Evolutionary conservation across 2,888 invertebrate species (phyloP).

Genomic region (Amblyjoppa fuscipennis): DNA sequence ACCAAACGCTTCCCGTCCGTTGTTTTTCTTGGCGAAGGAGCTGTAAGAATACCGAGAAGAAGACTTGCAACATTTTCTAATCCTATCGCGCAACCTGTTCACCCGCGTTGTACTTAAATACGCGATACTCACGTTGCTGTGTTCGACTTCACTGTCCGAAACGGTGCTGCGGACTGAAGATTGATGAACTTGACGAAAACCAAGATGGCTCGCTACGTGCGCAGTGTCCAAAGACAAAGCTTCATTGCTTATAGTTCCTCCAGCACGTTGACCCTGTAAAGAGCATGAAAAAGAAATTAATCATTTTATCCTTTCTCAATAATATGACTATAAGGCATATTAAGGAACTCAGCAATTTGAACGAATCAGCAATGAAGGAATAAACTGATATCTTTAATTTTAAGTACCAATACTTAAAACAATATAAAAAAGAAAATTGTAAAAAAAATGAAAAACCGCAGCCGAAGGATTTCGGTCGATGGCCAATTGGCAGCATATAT

Average conservation of each 20-base stretch:
- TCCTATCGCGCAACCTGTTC: neutral
- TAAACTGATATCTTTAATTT: no score
- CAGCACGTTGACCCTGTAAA: slow-evolving; percentile 79
- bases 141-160: slow-evolving; percentile 97
- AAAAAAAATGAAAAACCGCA: no score
- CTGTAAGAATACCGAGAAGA: slow-evolving; percentile 81
- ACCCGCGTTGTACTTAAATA: neutral
- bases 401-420: no score
- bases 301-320: neutral
- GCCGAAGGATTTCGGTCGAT: no score
- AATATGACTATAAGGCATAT: no score
- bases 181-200: slow-evolving; percentile 91
- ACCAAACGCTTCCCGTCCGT: slow-evolving; percentile 95
- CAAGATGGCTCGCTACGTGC: slow-evolving; percentile 93
- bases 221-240: slow-evolving; percentile 88
- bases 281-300: slow-evolving; percentile 65
- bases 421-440: no score
- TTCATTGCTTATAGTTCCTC: slow-evolving; percentile 80
- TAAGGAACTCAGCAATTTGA: neutral
- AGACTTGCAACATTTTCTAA: neutral
- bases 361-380: no score
- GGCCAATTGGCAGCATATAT: no score
- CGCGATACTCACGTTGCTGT: slow-evolving; percentile 91
- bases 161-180: slow-evolving; percentile 94
- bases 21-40: slow-evolving; percentile 91